Base-by-base conservation (phyloP, 2,888 invertebrate genomes). In the Callyntrura sp. region DNA sequence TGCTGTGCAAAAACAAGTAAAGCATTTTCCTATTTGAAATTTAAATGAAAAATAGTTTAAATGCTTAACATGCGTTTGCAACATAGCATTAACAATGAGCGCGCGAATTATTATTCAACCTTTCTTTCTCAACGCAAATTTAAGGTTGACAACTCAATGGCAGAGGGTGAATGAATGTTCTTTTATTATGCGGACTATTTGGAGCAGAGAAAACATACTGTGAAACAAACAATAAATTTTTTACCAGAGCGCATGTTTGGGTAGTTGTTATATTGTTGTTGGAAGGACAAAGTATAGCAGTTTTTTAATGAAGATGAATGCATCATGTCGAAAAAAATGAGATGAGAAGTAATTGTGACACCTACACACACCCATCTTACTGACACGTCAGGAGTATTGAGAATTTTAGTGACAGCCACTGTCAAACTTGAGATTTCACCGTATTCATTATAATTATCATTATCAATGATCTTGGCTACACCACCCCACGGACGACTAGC, bases 391-490 rank as follows among this genome's bases (percentile, higher is more conserved):
- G 60, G 6, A 35, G 12, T 57, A 35, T 9, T 9, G 12, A 0
- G 3, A n/a, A 57, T 62, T 76, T 45, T 45, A 85, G 60, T 85
- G 85, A 85, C 85, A 76, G 76, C 76, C 23, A 45, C 76, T 85
- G 76, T 85, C 85, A 76, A 76, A 76, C 70, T 45, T 45, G 45
- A 23, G 70, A 70, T 45, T 17, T 70, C 70, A 45, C 43, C 43
- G 6, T 70, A 20, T 70, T 70, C 43, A 45, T 45, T 12, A 68
- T 68, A n/a, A 35, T 57, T 17, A n/a, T 62, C 20, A 35, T 57
- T 17, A n/a, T 62, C 20, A 25, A 62, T 62, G 23, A 62, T 57
- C 17, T 57, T 57, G 57, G 17, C 57, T 57, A 17, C 57, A 14
- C 51, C 51, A 57, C 57, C 57, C 6, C 57, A 57, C 17, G 17